Conservation (phyloP, 2,797 vertebrate genomes). For the Melanotaenia parkinsoni region DNA sequence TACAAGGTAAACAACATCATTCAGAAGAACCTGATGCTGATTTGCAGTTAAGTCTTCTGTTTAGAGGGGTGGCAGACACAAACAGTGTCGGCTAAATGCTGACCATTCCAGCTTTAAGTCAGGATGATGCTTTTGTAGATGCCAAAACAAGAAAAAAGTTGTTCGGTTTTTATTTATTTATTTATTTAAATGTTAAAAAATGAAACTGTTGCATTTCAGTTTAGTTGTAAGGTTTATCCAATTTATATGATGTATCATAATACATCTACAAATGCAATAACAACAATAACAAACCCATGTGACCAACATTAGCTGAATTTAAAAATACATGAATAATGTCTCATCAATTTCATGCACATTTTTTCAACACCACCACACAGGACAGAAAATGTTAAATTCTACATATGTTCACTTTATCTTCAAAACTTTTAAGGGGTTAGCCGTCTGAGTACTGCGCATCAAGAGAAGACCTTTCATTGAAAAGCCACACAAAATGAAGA, state of each 20-base stretch:
- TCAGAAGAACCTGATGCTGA: not conserved
- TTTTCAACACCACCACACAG: too few species aligned
- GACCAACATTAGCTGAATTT: not conserved
- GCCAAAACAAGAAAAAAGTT: not conserved
- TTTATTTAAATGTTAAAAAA: not conserved
- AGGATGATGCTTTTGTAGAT: not conserved
- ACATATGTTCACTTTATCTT: constrained; percentile 25
- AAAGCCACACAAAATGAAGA: constrained; percentile 68
- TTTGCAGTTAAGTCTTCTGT: not conserved
- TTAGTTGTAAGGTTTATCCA: not conserved
- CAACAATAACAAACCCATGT: not conserved
- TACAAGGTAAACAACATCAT: not conserved
- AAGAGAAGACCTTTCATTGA: constrained; percentile 39
- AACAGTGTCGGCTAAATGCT: not conserved
- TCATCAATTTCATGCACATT: not conserved
- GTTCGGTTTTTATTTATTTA: not conserved
- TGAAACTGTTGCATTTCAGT: not conserved
- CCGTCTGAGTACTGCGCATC: constrained; percentile 44
- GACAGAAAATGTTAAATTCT: constrained; percentile 22
- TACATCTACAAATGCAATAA: not conserved
- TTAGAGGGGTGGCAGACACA: not conserved
- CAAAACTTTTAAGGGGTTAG: constrained; percentile 51
- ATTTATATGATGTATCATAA: not conserved
- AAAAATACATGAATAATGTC: not conserved
- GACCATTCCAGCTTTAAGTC: not conserved